Conservation (phyloP, 2,113 vertebrate genomes). For the Brachypodius melanocephalos region DNA sequence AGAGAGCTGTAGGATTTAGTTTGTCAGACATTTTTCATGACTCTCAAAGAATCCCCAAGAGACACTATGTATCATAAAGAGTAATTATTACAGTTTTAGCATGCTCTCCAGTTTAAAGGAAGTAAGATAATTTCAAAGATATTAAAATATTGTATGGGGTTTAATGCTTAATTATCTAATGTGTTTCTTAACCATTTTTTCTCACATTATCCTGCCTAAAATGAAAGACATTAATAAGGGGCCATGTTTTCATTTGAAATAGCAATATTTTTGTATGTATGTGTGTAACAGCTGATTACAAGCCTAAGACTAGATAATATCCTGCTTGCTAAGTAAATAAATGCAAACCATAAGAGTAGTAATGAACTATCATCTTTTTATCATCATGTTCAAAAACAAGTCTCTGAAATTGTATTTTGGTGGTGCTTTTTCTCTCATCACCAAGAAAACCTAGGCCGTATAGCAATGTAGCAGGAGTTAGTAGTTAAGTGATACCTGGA, state of each 20-base stretch:
- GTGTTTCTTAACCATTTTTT: background rate
- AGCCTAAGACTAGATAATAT: background rate
- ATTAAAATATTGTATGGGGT: background rate
- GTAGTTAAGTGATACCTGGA: background rate
- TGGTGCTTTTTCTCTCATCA: background rate
- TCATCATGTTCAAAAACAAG: background rate
- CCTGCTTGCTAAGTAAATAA: background rate
- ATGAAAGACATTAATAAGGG: background rate
- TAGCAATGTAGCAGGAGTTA: background rate
- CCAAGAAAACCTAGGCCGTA: background rate
- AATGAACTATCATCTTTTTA: background rate
- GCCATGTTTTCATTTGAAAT: background rate
- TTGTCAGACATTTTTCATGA: background rate
- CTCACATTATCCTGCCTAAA: background rate
- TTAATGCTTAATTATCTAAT: background rate
- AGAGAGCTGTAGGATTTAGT: background rate
- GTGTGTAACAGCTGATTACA: background rate
- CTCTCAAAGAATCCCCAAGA: background rate
- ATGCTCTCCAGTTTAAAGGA: background rate
- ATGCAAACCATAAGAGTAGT: background rate
- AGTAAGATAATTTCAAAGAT: background rate
- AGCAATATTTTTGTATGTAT: background rate
- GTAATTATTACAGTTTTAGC: background rate
- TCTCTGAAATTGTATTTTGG: fast-evolving
- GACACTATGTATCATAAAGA: background rate